A percentile compares a stretch with the other conserved stretches of the same genome.
Conservation (phyloP, 1,140 invertebrate genomes). For the Probaryconus sp. region DNA sequence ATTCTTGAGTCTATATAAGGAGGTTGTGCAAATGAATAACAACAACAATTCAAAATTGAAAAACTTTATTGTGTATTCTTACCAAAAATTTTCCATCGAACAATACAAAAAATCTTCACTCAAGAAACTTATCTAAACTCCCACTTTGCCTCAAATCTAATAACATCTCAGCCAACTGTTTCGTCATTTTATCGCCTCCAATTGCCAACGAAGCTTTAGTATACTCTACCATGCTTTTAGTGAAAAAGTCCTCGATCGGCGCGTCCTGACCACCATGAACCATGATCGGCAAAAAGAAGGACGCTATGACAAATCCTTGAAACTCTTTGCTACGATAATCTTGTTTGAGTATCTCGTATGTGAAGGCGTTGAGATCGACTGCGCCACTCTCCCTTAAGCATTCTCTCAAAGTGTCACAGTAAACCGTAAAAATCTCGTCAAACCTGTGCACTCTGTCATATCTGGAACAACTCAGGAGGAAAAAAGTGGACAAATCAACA, state of each 20-base stretch:
- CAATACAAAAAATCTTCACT: not conserved
- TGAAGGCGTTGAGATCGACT: slow-evolving; percentile 4
- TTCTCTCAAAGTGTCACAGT: slow-evolving; percentile 18
- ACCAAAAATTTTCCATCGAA: too few species aligned
- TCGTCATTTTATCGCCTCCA: slow-evolving; percentile 43
- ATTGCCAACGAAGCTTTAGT: not conserved
- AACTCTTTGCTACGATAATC: slow-evolving; percentile 48
- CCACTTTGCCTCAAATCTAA: slow-evolving; percentile 23
- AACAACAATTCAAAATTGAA: too few species aligned
- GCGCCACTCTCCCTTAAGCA: slow-evolving; percentile 16
- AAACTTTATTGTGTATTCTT: too few species aligned
- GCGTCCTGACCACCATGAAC: slow-evolving; percentile 4
- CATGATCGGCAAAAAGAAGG: slow-evolving; percentile 33
- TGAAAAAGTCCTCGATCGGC: slow-evolving; percentile 9
- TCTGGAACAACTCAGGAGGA: slow-evolving; percentile 37
- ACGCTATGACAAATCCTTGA: slow-evolving; percentile 37
- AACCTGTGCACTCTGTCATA: slow-evolving; percentile 20
- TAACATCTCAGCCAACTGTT: slow-evolving; percentile 36
- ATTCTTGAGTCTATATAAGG: too few species aligned
- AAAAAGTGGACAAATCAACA: slow-evolving; percentile 42
- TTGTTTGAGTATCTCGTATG: slow-evolving; percentile 10
- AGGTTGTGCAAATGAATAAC: too few species aligned
- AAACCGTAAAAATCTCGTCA: slow-evolving; percentile 20
- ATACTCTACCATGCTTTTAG: slow-evolving; percentile 1
- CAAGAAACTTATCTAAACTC: slow-evolving; percentile 26